These are phyloP conservation scores for Melieria omissa DNA, from an alignment of 2,888 invertebrate genomes.

Conservation along the genomic window DNA sequence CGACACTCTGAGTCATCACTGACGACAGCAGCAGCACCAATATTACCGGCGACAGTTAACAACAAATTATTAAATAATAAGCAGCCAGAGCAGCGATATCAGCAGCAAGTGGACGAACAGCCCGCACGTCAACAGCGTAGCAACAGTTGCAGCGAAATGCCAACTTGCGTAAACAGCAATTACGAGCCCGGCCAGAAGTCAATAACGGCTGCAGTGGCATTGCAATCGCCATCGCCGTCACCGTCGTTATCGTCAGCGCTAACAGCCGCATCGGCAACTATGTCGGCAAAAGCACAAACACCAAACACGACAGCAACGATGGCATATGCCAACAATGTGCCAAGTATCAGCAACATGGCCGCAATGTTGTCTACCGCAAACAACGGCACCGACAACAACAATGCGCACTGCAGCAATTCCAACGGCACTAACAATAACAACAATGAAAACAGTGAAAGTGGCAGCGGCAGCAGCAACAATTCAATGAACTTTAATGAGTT, in stretches of 20 bases:
- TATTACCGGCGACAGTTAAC: constrained; percentile 26
- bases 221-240: constrained; percentile 32
- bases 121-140: constrained; percentile 55
- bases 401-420: no score
- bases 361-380: constrained; percentile 30
- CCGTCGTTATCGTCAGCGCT: constrained; percentile 32
- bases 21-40: constrained; percentile 19
- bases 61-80: constrained; percentile 27
- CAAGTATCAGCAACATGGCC: constrained; percentile 40
- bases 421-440: constrained; percentile 21
- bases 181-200: constrained; percentile 32
- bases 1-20: constrained; percentile 63
- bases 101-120: constrained; percentile 35
- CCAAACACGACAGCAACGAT: constrained; percentile 2
- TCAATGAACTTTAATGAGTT: constrained; percentile 68
- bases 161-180: constrained; percentile 36
- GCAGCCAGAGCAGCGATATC: constrained; percentile 18
- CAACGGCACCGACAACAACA: constrained; percentile 33
- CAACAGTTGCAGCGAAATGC: constrained; percentile 58
- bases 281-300: constrained; percentile 12
- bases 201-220: constrained; percentile 35
- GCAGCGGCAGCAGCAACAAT: constrained; percentile 55
- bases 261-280: constrained; percentile 17
- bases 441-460: background rate
- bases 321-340: constrained; percentile 26